Base-by-base conservation (phyloP, 2,113 vertebrate species). In the Silurus glanis region DNA sequence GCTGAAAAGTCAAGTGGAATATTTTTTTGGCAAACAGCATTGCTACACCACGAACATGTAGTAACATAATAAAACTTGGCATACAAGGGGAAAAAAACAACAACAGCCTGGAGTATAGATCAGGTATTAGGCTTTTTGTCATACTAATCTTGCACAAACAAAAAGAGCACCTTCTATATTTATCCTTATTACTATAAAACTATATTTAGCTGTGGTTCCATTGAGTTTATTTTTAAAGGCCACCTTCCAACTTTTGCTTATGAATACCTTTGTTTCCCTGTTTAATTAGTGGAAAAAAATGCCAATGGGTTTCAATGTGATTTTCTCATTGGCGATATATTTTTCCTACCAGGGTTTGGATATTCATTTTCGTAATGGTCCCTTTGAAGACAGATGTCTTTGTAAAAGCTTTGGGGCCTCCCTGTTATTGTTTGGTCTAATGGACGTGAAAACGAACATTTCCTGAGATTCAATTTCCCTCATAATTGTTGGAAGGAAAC, bases 401-500 rank as follows among this genome's bases (percentile, higher is more conserved):
- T 93, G 90, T 94, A 93, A 95, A 37, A 94, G 94, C 95, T 95
- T 92, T 91, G 90, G 93, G 90, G 92, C 91, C 89, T 93, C 86
- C 87, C 93, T 94, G 94, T 96, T 96, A 97, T 97, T 98, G 97
- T 98, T 97, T 94, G 91, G 94, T 94, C 94, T 96, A 96, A 96
- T 95, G 95, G 95, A 96, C 95, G 95, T 95, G 89, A 98, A 97
- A 97, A 96, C 90, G 81, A 96, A 97, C 94, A 94, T 96, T 99
- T 99, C 97, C 98, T 97, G 97, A 97, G 96, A 99, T 99, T 98
- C 96, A 98, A 97, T 96, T 97, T 96, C 95, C 95, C 95, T 96
- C 96, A 97, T 99, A 98, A 99, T 99, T 97, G 97, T 98, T 97
- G 97, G 97, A 99, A 98, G 97, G 97, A 99, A 99, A 96, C 97